Evolutionary conservation across 30 jellyfish, hydroid and myxozoan species (phyloP).

Genomic region (Turritopsis dohrnii): DNA sequence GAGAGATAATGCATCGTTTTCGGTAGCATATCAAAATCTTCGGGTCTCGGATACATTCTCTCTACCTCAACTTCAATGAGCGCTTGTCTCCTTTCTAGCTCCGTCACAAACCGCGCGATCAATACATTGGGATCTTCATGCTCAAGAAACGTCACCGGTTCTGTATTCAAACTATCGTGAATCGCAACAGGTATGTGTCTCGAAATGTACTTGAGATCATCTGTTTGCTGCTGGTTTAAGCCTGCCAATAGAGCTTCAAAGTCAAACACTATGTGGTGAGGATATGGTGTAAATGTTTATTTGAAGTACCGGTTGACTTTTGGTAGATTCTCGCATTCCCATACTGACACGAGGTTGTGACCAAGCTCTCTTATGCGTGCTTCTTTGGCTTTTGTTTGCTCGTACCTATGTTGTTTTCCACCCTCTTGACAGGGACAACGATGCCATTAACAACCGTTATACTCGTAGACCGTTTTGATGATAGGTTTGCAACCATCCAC

Average conservation of each 20-base stretch:
- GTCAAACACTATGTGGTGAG: slow-evolving; percentile 29
- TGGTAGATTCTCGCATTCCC: slow-evolving; percentile 33
- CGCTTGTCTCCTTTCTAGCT: not conserved
- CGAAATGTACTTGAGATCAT: not conserved
- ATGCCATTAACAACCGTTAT: slow-evolving; percentile 34
- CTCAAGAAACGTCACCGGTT: slow-evolving; percentile 29
- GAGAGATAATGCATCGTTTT: not conserved
- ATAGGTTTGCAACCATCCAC: slow-evolving; percentile 28
- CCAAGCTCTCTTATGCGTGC: not conserved
- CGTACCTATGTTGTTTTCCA: not conserved
- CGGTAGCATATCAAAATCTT: not conserved
- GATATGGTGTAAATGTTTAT: slow-evolving; percentile 30
- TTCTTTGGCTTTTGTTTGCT: not conserved
- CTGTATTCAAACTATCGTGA: slow-evolving; percentile 22
- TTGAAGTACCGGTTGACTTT: not conserved
- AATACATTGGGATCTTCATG: slow-evolving; percentile 8
- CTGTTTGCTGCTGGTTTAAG: not conserved
- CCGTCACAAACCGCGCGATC: not conserved
- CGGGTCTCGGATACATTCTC: slow-evolving; percentile 12
- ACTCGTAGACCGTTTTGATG: slow-evolving; percentile 33
- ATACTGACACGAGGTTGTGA: slow-evolving; percentile 15
- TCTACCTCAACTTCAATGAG: not conserved
- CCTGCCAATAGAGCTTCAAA: slow-evolving; percentile 7
- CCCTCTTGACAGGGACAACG: slow-evolving; percentile 34
- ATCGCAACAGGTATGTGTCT: slow-evolving; percentile 33